These are phyloP conservation scores for Spea multiplicata DNA, from an alignment of 2,113 vertebrate species.

Conservation along the genomic window DNA sequence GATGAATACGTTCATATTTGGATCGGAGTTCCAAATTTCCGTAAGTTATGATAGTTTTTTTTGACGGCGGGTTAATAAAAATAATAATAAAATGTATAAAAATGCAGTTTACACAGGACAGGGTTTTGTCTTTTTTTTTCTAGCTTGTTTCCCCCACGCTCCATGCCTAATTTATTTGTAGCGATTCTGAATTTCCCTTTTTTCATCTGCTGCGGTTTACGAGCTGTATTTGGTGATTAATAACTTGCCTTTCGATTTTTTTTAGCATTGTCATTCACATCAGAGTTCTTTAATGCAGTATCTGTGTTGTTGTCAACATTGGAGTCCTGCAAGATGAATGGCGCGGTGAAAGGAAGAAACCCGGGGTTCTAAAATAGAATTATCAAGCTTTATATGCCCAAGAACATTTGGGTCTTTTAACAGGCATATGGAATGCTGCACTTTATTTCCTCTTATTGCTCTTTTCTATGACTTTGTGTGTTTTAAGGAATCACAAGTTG, in stretches of 20 bases:
- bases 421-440: constrained; percentile 5
- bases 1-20: no score
- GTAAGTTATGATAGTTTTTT: no score
- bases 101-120: background rate
- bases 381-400: background rate
- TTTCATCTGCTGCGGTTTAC: background rate
- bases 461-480: background rate
- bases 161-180: background rate
- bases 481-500: constrained; percentile 4
- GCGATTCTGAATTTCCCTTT: constrained; percentile 2
- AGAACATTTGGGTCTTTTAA: constrained; percentile 1
- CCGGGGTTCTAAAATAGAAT: background rate
- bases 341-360: background rate
- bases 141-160: background rate
- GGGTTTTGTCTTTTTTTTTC: background rate
- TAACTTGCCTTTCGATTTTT: constrained; percentile 15
- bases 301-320: background rate
- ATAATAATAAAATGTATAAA: background rate
- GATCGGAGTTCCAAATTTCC: no score
- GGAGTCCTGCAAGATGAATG: constrained; percentile 5
- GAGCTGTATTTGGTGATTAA: constrained; percentile 13
- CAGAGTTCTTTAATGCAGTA: background rate
- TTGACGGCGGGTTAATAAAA: no score
- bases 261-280: constrained; percentile 15
- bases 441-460: background rate